Evolutionary conservation across 1,140 invertebrate species (phyloP).

Genomic region (Ceratina calcarata): DNA sequence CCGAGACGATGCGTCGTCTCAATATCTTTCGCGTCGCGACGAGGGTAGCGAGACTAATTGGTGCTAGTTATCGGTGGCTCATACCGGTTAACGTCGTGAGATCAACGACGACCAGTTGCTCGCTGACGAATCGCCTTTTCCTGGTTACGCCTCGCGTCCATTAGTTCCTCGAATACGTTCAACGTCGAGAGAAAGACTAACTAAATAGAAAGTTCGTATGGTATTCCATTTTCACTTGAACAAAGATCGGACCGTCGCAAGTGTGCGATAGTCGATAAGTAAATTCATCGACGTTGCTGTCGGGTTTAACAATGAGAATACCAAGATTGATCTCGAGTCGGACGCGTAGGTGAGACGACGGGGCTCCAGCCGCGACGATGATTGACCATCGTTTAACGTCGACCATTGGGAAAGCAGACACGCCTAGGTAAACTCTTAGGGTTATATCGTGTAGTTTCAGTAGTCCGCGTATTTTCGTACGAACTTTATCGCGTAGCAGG

Average conservation of each 20-base stretch:
- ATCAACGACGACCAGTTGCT: not conserved
- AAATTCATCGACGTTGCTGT: too few species aligned
- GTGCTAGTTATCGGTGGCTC: conserved; percentile 15
- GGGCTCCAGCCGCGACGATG: not conserved
- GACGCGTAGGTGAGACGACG: not conserved
- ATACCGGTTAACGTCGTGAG: conserved; percentile 4
- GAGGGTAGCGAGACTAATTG: conserved; percentile 25
- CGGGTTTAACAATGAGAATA: too few species aligned
- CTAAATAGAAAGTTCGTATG: not conserved
- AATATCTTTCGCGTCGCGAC: not conserved
- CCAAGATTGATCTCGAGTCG: not conserved
- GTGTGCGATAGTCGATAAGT: not conserved
- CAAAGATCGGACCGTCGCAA: not conserved
- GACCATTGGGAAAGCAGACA: not conserved
- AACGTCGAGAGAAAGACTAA: too few species aligned
- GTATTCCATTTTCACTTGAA: not conserved
- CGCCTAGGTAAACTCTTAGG: not conserved
- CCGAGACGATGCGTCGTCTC: too few species aligned
- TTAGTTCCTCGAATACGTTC: not conserved
- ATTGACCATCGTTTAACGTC: conserved; percentile 5
- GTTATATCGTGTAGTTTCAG: too few species aligned
- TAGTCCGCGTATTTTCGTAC: too few species aligned
- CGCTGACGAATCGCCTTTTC: conserved; percentile 28
- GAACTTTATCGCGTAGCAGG: too few species aligned
- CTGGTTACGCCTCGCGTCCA: conserved; percentile 17